Base-by-base conservation (phyloP, 1,140 invertebrate genomes). In the Diachasmimorpha longicaudata region DNA sequence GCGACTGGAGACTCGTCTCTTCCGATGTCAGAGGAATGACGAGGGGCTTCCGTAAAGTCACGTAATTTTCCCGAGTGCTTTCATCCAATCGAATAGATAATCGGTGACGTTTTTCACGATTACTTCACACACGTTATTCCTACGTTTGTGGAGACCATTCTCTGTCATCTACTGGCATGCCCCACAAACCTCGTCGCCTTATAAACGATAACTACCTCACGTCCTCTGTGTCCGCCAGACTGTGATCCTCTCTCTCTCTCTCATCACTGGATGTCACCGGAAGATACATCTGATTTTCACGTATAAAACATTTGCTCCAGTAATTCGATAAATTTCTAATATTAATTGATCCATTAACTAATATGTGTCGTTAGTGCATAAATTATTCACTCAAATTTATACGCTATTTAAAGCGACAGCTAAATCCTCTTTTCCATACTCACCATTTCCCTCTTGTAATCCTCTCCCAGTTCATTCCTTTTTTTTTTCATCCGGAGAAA, bases 51-150 rank as follows among this genome's bases (percentile, higher is more conserved):
- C 44, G 66, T 23, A 69, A 39, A 69, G 73, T 74, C 73, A 68
- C 44, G 63, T 68, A 69, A 74, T 74, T 74, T 44, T 68, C 36
- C 6, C 42, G 21, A 74, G 63, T 69, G 66, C 73, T 72, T 25
- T 44, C 23, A 19, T 23, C 39, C 39, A 74, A 74, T 74, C 63
- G 73, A 48, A 46, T 39, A 39, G 66, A 42, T 74, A 74, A 74
- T 69, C 66, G 73, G 39, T 69, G 63, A 74, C 73, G 67, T 69
- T 74, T 52, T 37, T 14, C 23, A 19, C 66, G 73, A 74, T 74
- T 74, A 69, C 63, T 52, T 36, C 14, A 19, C 73, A 46, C 55
- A 44, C 66, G 23, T 68, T 37, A 36, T n/a, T 11, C 19, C n/a
- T 39, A 8, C 66, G 31, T 68, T 68, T 1, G 21, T 63, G 58